These are phyloP conservation scores for Brachionus plicatilis DNA, from an alignment of 1,140 invertebrate genomes.

Conservation along the genomic window DNA sequence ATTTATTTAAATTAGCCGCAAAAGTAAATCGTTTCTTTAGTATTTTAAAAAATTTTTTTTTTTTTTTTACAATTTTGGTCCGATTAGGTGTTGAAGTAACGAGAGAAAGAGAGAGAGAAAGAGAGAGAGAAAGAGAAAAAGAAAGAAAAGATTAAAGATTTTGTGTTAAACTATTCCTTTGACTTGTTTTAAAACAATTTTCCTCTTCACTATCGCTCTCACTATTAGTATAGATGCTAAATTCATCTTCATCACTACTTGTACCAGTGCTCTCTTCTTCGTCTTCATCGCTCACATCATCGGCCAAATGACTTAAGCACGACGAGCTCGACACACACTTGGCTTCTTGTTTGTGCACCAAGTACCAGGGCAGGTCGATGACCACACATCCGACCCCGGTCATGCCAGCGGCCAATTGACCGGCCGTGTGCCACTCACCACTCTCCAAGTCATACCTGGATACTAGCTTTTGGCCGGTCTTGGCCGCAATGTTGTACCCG, in stretches of 20 bases:
- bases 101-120: no score
- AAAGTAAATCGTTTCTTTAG: no score
- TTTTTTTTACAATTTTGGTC: neutral
- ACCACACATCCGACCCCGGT: conserved; percentile 55
- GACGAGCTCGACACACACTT: neutral
- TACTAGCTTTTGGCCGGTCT: conserved; percentile 55
- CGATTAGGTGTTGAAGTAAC: neutral
- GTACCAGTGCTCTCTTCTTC: neutral
- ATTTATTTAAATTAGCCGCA: no score
- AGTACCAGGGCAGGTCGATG: neutral
- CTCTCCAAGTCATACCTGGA: conserved; percentile 53
- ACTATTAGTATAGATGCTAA: neutral
- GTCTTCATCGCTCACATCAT: neutral
- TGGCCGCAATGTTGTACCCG: conserved; percentile 56
- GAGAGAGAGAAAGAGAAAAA: no score
- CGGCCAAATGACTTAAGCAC: neutral
- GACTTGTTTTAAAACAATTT: neutral
- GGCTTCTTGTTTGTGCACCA: neutral
- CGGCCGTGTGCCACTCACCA: conserved; percentile 55
- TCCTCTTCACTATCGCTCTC: neutral
- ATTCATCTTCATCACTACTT: neutral
- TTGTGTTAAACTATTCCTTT: neutral
- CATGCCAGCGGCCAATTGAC: conserved; percentile 51
- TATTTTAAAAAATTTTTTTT: neutral
- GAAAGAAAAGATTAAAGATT: neutral